Evolutionary conservation across 2,797 vertebrate genomes (phyloP).

Genomic region (Cynodonichthys magdalenae): DNA sequence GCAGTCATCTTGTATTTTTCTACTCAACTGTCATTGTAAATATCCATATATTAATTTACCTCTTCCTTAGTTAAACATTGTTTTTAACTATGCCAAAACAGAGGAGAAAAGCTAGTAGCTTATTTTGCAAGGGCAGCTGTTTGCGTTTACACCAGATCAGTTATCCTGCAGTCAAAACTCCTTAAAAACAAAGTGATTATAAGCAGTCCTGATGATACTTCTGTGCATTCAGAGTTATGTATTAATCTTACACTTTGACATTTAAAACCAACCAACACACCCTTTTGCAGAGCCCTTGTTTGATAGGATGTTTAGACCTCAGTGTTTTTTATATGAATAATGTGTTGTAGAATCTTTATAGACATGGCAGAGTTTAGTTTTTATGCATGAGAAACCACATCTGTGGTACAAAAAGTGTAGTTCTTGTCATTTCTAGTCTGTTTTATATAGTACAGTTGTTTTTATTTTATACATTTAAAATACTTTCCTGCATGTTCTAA

Average conservation of each 20-base stretch:
- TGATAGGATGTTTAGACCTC: constrained; percentile 24
- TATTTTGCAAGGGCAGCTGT: constrained; percentile 6
- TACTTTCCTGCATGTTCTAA: not conserved
- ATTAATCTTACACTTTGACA: constrained; percentile 23
- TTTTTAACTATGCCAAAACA: constrained; percentile 21
- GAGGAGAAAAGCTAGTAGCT: constrained; percentile 26
- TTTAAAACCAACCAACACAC: constrained; percentile 34
- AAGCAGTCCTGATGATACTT: constrained; percentile 27
- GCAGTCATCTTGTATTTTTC: constrained; percentile 54
- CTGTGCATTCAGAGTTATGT: constrained; percentile 27
- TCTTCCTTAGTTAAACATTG: constrained; percentile 50
- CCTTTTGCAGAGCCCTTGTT: not conserved
- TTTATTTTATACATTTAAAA: not conserved
- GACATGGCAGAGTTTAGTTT: constrained; percentile 19
- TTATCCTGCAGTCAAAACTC: constrained; percentile 25
- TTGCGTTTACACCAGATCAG: constrained; percentile 18
- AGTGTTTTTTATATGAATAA: constrained; percentile 12
- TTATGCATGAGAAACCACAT: constrained; percentile 12
- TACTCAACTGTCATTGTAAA: constrained; percentile 53
- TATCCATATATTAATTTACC: constrained; percentile 55
- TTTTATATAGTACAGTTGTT: not conserved
- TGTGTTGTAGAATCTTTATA: constrained; percentile 11
- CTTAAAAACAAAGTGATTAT: constrained; percentile 43
- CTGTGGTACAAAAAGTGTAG: not conserved
- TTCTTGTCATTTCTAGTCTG: not conserved